phyloP scores from a whole-genome alignment of 2,797 vertebrate genomes.

The Sebastes goodei region DNA sequence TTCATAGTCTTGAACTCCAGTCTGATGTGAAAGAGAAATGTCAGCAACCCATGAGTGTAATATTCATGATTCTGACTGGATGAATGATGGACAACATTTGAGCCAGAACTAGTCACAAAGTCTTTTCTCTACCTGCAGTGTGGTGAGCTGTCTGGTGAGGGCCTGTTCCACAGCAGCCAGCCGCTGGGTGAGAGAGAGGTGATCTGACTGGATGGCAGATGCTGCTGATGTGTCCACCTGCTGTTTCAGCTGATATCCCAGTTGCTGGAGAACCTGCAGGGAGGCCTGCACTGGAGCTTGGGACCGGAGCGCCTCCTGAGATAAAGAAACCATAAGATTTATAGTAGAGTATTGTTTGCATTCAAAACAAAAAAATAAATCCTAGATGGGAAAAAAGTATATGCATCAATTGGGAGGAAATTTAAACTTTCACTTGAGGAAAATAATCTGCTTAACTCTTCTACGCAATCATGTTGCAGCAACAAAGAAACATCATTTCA shows the following conservation, averaged over 20 bases:
- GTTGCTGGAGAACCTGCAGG: slow-evolving; percentile 87
- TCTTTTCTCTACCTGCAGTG: slow-evolving; percentile 85
- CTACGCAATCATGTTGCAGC: background rate
- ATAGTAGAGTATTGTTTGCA: background rate
- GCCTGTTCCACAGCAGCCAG: slow-evolving; percentile 86
- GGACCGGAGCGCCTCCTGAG: slow-evolving; percentile 86
- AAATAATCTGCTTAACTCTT: background rate
- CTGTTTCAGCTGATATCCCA: slow-evolving; percentile 92
- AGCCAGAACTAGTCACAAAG: background rate
- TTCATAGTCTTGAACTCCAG: slow-evolving; percentile 91
- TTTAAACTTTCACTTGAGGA: no score
- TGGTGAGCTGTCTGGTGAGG: slow-evolving; percentile 87
- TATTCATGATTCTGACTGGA: background rate
- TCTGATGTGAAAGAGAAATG: slow-evolving; percentile 73
- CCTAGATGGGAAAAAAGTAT: background rate
- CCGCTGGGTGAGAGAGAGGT: slow-evolving; percentile 87
- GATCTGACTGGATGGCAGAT: slow-evolving; percentile 90
- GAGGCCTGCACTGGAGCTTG: slow-evolving; percentile 85
- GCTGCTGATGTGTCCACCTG: slow-evolving; percentile 92
- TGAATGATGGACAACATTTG: background rate
- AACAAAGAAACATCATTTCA: background rate
- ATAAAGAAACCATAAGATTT: background rate
- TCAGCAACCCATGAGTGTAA: background rate
- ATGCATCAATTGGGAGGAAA: background rate
- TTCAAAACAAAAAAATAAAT: background rate